Conservation (phyloP, 1,140 invertebrate genomes). For the Batillaria attramentaria region DNA sequence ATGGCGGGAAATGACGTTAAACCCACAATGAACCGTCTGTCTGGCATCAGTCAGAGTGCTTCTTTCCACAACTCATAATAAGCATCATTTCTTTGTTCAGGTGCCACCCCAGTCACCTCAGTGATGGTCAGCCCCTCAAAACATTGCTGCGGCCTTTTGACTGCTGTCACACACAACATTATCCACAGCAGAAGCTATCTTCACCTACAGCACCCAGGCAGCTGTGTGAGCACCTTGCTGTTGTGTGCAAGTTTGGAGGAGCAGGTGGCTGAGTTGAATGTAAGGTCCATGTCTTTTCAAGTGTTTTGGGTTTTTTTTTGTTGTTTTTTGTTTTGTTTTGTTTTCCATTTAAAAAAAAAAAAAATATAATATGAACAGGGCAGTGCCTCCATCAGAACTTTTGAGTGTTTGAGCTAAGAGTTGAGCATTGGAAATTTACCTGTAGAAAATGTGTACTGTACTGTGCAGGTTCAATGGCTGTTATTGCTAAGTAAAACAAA, state of each 20-base stretch:
- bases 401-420: neutral
- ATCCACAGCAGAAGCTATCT: slow-evolving; percentile 42
- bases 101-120: slow-evolving; percentile 28
- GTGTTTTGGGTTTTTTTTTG: neutral
- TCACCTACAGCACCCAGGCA: slow-evolving; percentile 24
- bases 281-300: neutral
- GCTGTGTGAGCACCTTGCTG: slow-evolving; percentile 35
- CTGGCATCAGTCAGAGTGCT: no score
- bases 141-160: slow-evolving; percentile 27
- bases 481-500: no score
- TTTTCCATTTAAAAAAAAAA: neutral
- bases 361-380: neutral
- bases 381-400: neutral
- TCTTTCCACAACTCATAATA: no score
- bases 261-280: slow-evolving; percentile 43
- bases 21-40: no score
- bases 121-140: slow-evolving; percentile 19
- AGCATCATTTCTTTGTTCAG: slow-evolving; percentile 18
- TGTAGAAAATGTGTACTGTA: no score
- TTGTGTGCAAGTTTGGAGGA: slow-evolving; percentile 37
- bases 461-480: no score
- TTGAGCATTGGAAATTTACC: neutral
- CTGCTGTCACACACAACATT: slow-evolving; percentile 24
- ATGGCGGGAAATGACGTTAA: no score
- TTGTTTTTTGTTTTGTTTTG: neutral